Evolutionary conservation across 2,888 invertebrate genomes (phyloP).

Genomic region (Meghimatium bilineatum): DNA sequence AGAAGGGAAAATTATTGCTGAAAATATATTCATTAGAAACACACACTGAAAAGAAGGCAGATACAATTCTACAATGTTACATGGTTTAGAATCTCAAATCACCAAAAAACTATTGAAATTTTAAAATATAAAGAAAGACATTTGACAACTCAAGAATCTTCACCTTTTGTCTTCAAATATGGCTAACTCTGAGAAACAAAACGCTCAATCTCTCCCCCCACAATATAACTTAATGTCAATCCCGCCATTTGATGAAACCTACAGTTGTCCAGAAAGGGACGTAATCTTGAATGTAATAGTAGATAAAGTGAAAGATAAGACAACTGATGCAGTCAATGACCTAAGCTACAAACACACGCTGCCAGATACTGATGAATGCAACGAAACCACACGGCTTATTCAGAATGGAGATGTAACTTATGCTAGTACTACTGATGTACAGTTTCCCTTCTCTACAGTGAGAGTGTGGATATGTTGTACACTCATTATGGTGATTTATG

Average conservation of each 20-base stretch:
- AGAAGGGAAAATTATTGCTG: too few species aligned
- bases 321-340: not conserved
- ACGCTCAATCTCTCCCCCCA: not conserved
- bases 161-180: not conserved
- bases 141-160: too few species aligned
- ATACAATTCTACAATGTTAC: too few species aligned
- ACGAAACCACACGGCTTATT: not conserved
- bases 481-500: slow-evolving; percentile 16
- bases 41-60: too few species aligned
- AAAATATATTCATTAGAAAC: too few species aligned
- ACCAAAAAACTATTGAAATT: too few species aligned
- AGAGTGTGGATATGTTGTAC: slow-evolving; percentile 14
- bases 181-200: not conserved
- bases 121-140: too few species aligned
- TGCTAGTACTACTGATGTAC: too few species aligned
- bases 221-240: too few species aligned
- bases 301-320: not conserved
- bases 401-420: not conserved
- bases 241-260: not conserved
- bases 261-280: not conserved
- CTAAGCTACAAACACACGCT: not conserved
- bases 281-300: not conserved
- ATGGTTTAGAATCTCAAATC: too few species aligned
- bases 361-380: not conserved
- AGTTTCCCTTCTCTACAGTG: not conserved